Base-by-base conservation (phyloP, 2,113 vertebrate genomes). In the Hypomesus transpacificus region DNA sequence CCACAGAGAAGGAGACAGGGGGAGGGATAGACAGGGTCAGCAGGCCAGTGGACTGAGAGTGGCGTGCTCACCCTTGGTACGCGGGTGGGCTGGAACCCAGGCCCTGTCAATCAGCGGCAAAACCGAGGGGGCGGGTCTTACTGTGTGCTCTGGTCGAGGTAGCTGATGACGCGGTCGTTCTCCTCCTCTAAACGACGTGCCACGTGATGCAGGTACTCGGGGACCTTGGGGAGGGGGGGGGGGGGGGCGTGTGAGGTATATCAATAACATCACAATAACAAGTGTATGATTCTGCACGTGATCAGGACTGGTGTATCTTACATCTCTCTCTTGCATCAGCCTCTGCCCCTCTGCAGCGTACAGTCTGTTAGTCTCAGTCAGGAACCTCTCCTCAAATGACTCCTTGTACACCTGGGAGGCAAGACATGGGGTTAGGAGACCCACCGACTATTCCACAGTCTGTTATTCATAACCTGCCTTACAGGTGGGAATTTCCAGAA, bases 241-340 rank as follows among this genome's bases (percentile, higher is more conserved):
- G n/a, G 21, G 31, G 21, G 17, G 16, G 26, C 14, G 2, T 46
- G 52, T 51, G 14, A 26, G 22, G 9, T 11, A 22, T 8, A 67
- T 2, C 56, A 6, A 21, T n/a, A 14, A 4, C 21, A 52, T n/a
- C 21, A n/a, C n/a, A n/a, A n/a, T n/a, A n/a, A n/a, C n/a, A 46
- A 6, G 16, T 7, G 21, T 26, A 17, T 50, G 18, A 14, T 22
- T 20, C 14, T 17, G 62, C n/a, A 60, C 50, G 52, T 7, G 20
- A 20, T 20, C 21, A 46, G 39, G 14, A 53, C 22, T 14, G 18
- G 28, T 22, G 17, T 57, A 65, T 73, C 89, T 92, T 92, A 98
- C 97, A 90, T 99, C 97, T 94, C 96, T 92, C 85, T 99, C 96
- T 84, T 98, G 97, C 97, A 98, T 98, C 73, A 98, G 92, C 71